These are phyloP conservation scores for human (Homo sapiens) DNA, from an alignment of 2,113 vertebrate species.

Conservation along the genomic window DNA sequence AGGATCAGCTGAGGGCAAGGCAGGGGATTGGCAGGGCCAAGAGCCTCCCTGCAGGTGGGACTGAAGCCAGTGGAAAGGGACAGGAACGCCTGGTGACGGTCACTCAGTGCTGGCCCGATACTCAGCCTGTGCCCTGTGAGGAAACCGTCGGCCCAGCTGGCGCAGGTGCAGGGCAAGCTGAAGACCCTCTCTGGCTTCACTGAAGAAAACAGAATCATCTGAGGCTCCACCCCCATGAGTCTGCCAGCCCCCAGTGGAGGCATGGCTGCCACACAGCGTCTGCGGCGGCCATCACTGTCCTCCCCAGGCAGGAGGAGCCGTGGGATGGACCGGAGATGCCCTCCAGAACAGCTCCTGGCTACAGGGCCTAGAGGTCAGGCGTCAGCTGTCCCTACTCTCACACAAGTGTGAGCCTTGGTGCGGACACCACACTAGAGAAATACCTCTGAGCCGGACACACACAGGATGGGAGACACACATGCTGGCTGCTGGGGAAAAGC, in stretches of 20 bases:
- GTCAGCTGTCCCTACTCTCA: background rate
- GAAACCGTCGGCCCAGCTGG: fast-evolving
- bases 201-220: background rate
- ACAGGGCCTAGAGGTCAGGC: background rate
- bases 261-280: fast-evolving
- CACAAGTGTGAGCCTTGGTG: background rate
- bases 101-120: fast-evolving
- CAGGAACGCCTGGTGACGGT: fast-evolving
- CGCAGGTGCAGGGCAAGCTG: fast-evolving
- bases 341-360: background rate
- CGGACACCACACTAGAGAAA: background rate
- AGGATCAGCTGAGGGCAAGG: too few species aligned
- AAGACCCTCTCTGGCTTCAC: background rate
- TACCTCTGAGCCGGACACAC: background rate
- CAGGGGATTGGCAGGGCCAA: background rate
- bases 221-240: background rate
- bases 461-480: fast-evolving
- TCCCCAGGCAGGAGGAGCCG: fast-evolving
- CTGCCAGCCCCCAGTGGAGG: background rate
- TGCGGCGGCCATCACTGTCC: fast-evolving
- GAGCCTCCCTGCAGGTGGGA: too few species aligned
- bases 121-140: background rate
- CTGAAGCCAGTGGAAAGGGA: background rate
- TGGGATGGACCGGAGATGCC: background rate
- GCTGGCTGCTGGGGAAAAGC: background rate